Evolutionary conservation across 2,113 vertebrate genomes (phyloP), one percentile per base, ranked within the genome.

Genomic region (Fulmarus glacialis): DNA sequence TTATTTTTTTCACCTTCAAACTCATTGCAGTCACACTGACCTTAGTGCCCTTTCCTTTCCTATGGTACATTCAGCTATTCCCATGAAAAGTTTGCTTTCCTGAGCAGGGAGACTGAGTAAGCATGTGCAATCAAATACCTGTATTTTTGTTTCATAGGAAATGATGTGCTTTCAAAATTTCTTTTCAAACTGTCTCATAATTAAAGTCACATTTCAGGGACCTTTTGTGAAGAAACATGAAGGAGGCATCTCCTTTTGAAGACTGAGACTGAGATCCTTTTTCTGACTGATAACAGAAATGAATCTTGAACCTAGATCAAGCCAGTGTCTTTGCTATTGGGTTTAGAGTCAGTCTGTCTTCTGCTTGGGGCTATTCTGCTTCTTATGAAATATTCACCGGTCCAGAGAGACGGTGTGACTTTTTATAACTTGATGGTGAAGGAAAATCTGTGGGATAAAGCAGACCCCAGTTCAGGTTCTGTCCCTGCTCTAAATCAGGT

Each of bases 331-430:
- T 89, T 80, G 30, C 53, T 90, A 3, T 70, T 90, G 63, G 85
- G 79, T 56, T 90, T 94, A 82, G 79, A 95, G 82, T 86, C 67
- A 53, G 82, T 78, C 82, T 96, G 82, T 81, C 75, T 96, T 93
- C 92, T 97, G 88, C 96, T 96, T 92, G 82, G 79, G 94, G 92
- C 92, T 93, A 70, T 96, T 97, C 67, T 95, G 22, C 85, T 93
- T 83, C 82, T 80, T 93, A 90, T 96, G 75, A 96, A 97, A 97
- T 95, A 97, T 96, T 96, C 92, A 95, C 72, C 13, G 23, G 55
- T 92, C 85, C 75, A 88, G 95, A 83, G 90, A 94, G 75, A 93
- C 50, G 47, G 34, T 47, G 59, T 90, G 88, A 87, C 67, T 94
- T 93, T 81, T 48, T 90, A 15, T 50, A 83, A 83, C 79, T 70